phyloP scores from a whole-genome alignment of 2,888 invertebrate species.

The Subacronicta megacephala region DNA sequence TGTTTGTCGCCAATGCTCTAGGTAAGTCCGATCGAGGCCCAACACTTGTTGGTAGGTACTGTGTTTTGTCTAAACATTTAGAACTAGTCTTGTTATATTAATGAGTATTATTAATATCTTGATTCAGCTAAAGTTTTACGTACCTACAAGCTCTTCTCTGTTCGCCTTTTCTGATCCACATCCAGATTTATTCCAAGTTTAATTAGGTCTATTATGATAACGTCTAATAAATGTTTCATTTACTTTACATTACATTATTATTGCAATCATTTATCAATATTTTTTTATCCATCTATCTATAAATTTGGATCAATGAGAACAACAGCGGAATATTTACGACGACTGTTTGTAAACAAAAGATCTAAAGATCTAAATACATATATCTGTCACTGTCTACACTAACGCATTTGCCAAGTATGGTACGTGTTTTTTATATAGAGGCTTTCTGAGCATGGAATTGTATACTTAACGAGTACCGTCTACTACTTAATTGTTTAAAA shows the following conservation, averaged over 20 bases:
- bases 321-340: not conserved
- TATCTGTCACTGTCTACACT: not conserved
- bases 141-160: too few relatives aligned
- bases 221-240: too few relatives aligned
- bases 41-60: constrained; percentile 35
- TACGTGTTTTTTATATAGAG: constrained; percentile 9
- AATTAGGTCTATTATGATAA: too few relatives aligned
- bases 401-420: constrained; percentile 14
- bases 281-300: not conserved
- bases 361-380: too few relatives aligned
- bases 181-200: too few relatives aligned
- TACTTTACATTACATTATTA: not conserved
- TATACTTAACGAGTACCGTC: constrained; percentile 17
- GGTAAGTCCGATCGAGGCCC: constrained; percentile 20
- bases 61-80: constrained; percentile 1
- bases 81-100: not conserved
- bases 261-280: not conserved
- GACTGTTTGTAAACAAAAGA: constrained; percentile 25
- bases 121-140: too few relatives aligned
- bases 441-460: constrained; percentile 15
- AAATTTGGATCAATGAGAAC: not conserved
- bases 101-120: too few relatives aligned
- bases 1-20: constrained; percentile 48
- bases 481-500: constrained; percentile 43
- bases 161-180: too few relatives aligned